These are phyloP conservation scores for Leuciscus idus DNA, from an alignment of 2,113 vertebrate genomes.

Conservation along the genomic window DNA sequence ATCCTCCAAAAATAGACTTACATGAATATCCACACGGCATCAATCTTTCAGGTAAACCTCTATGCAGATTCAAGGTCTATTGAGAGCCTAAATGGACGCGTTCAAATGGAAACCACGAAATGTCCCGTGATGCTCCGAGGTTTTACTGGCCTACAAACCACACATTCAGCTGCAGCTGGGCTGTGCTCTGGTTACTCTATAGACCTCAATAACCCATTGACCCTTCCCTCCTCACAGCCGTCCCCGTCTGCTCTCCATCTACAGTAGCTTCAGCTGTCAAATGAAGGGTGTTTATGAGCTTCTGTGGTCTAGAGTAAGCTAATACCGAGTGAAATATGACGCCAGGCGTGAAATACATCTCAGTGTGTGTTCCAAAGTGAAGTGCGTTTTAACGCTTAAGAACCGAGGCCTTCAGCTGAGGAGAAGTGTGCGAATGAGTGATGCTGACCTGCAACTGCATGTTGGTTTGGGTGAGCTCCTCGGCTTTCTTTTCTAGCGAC, in stretches of 20 bases:
- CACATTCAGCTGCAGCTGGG: conserved; percentile 31
- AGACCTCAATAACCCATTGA: conserved; percentile 30
- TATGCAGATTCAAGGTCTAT: neutral
- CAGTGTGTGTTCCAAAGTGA: neutral
- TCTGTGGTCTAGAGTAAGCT: conserved; percentile 39
- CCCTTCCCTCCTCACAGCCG: conserved; percentile 36
- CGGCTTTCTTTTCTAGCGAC: conserved; percentile 99
- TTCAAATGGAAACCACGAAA: conserved; percentile 11
- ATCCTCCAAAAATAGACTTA: conserved; percentile 10
- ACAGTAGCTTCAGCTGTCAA: conserved; percentile 54
- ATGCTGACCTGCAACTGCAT: conserved; percentile 96
- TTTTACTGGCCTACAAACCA: conserved; percentile 41
- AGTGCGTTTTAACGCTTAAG: conserved; percentile 14
- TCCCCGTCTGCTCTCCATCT: conserved; percentile 41
- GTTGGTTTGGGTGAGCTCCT: conserved; percentile 99
- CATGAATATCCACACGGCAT: neutral
- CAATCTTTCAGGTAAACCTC: conserved; percentile 28
- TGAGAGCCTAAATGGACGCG: neutral
- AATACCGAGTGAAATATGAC: conserved; percentile 51
- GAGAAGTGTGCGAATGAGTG: neutral
- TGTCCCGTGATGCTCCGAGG: conserved; percentile 7
- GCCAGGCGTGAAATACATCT: conserved; percentile 20
- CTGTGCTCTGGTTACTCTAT: conserved; percentile 20
- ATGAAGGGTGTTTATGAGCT: conserved; percentile 46
- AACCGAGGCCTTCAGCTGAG: conserved; percentile 10